phyloP scores from a whole-genome alignment of 2,113 vertebrate species.

The Peromyscus polionotus region DNA sequence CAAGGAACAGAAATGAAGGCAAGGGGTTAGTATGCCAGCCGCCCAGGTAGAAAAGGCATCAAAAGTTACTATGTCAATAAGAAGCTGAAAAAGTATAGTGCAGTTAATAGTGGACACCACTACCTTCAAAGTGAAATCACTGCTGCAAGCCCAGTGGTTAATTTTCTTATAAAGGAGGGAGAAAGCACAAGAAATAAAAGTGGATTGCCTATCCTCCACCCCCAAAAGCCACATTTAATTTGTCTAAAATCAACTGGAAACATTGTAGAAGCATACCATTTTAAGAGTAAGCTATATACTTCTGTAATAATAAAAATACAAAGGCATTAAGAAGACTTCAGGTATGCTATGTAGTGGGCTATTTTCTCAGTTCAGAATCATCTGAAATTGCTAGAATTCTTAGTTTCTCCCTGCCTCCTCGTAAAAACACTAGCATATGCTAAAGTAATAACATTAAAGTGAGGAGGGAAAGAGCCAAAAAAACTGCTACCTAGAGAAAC shows the following conservation, averaged over 20 bases:
- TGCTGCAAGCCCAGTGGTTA: slow-evolving; percentile 56
- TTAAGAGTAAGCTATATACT: slow-evolving; percentile 62
- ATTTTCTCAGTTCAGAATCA: slow-evolving; percentile 64
- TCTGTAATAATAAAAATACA: slow-evolving; percentile 69
- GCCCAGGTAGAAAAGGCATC: slow-evolving; percentile 84
- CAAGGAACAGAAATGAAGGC: slow-evolving; percentile 79
- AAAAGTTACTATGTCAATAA: slow-evolving; percentile 79
- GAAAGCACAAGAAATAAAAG: slow-evolving; percentile 63
- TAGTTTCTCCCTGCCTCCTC: slow-evolving; percentile 33
- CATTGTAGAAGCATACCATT: slow-evolving; percentile 62
- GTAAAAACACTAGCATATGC: slow-evolving; percentile 34
- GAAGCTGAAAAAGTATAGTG: slow-evolving; percentile 83
- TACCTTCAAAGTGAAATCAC: slow-evolving; percentile 73
- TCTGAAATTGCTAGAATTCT: slow-evolving; percentile 68
- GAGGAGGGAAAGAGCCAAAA: slow-evolving; percentile 69
- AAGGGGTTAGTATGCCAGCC: slow-evolving; percentile 84
- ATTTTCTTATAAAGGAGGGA: slow-evolving; percentile 53
- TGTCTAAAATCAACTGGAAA: slow-evolving; percentile 65
- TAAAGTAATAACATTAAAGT: slow-evolving; percentile 57
- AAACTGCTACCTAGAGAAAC: slow-evolving; percentile 84
- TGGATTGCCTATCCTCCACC: slow-evolving; percentile 17
- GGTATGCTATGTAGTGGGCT: slow-evolving; percentile 41
- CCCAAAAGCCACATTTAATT: slow-evolving; percentile 7
- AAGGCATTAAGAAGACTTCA: slow-evolving; percentile 56
- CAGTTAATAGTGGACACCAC: slow-evolving; percentile 68